Evolutionary conservation across 1,140 invertebrate species (phyloP), one percentile per base, ranked within the genome.

Genomic region (Arctopsyche grandis): DNA sequence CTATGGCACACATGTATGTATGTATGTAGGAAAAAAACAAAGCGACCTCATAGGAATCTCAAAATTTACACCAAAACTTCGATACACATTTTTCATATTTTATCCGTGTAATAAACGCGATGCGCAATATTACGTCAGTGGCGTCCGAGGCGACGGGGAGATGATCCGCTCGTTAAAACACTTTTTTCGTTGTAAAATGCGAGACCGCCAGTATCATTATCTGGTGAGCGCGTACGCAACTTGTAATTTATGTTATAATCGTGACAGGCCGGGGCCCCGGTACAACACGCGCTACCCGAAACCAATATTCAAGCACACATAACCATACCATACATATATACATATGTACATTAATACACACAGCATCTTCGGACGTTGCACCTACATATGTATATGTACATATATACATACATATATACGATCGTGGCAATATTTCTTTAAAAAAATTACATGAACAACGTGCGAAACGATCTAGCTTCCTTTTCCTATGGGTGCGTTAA

Each of bases 181-280:
- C 43, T 81, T 81, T 81, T 74, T 75, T 81, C 48, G 63, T 44
- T 66, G 29, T 79, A 71, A 75, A 77, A 78, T 78, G 44, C 38
- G 73, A 70, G 75, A 38, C 71, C 73, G 58, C 66, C 79, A 77
- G 78, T 82, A 82, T 82, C 78, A 82, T 82, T 79, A 82, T 82
- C 78, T 74, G 75, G 80, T 82, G 70, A 82, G 78, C 76, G 52
- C 76, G 75, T 79, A 79, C 78, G 80, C 74, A 74, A 48, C 52
- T 81, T 76, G 69, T 79, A 79, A 79, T 82, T 82, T 79, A 82
- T 78, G 75, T 71, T 19, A 79, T 71, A 71, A 71, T 82, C 80
- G 78, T 82, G 80, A 82, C 80, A 79, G 21, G 80, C 52, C 60
- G 21, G 63, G 46, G 22, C 48, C 24, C 43, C 75, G 44, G 58